Base-by-base conservation (phyloP, 1,140 invertebrate species). In the Platorchestia sp. region DNA sequence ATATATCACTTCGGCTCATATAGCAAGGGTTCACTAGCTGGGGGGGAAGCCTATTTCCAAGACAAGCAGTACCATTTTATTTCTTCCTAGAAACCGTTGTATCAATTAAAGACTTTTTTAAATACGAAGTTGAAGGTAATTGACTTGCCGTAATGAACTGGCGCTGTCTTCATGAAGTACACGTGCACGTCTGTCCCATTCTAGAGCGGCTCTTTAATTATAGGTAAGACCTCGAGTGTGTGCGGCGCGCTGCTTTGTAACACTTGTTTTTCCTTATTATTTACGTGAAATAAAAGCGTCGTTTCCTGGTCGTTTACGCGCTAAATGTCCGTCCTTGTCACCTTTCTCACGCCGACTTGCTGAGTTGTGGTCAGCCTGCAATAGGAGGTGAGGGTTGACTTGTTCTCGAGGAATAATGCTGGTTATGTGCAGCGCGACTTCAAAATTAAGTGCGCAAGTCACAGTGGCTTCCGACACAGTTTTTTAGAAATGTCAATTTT, bases 321-420 rank as follows among this genome's bases (percentile, higher is more conserved):
- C 19, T 47, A 45, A 44, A 47, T 45, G 91, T 45, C 45, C 91
- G 91, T 93, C 91, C 91, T 93, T 93, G 91, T 93, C 91, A 47
- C 91, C 87, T 89, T 89, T 89, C 87, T 42, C 87, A 89, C 87
- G 87, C 41, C 87, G 41, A 44, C 87, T 44, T 89, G 41, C 3
- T 10, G 87, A 44, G 5, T 41, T 44, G 87, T 44, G 87, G 87
- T 89, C 41, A 89, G 87, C 87, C 3, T 3, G 3, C 59, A 22
- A 1, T 10, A 27, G 27, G 14, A 3, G 59, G 59, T 14, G 59
- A 75, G 59, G 59, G 59, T 27, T 75, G 36, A 75, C 59, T 75
- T 75, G 59, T 75, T 75, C 59, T 75, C 36, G 59, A 75, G 27
- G 59, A 10, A 75, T 75, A 36, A 75, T 27, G 10, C 59, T 75